Evolutionary conservation across 2,888 invertebrate genomes (phyloP), one percentile per base, ranked within the genome.

Genomic region (Andrena hattorfiana): DNA sequence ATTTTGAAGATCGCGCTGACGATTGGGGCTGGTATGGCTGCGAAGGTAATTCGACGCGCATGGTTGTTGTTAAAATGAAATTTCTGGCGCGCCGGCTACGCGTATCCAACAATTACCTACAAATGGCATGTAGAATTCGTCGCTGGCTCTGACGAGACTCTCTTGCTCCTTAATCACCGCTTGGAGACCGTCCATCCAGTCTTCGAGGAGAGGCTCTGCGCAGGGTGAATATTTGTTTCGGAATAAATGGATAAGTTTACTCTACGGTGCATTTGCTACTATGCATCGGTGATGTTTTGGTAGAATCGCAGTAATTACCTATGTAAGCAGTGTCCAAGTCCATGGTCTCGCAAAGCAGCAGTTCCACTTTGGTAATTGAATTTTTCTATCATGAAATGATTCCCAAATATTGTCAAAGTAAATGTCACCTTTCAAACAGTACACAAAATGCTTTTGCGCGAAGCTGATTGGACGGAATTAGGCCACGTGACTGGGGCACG

Each of bases 111-210:
- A 73, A 73, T 67, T 86, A 92, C 93, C 92, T 86, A 89, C 62
- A 75, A 89, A 92, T 13, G 92, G 92, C 76, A 91, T 87, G 35
- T 79, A 86, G 71, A 90, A 92, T 68, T 89, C 81, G 49, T 77
- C 75, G 28, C 84, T 84, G 8, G 79, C 74, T 26, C 67, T 68
- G 68, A 90, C 85, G 4, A 87, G 66, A 30, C 84, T 68, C 48
- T 90, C 86, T n/a, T 90, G 82, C 42, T 75, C 71, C 48, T 84
- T 85, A 64, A 87, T 78, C 8, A 76, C 77, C 51, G 89, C 81
- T 51, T 86, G 87, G 56, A 92, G 81, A 71, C 86, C 89, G 26
- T 84, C 80, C 35, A 93, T 62, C 93, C 93, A 93, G 54, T 92
- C 92, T 10, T 85, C 42, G 23, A 88, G 64, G 28, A 88, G 74